These are phyloP conservation scores for Aplodontia rufa DNA, from an alignment of 2,113 vertebrate genomes.

Conservation along the genomic window DNA sequence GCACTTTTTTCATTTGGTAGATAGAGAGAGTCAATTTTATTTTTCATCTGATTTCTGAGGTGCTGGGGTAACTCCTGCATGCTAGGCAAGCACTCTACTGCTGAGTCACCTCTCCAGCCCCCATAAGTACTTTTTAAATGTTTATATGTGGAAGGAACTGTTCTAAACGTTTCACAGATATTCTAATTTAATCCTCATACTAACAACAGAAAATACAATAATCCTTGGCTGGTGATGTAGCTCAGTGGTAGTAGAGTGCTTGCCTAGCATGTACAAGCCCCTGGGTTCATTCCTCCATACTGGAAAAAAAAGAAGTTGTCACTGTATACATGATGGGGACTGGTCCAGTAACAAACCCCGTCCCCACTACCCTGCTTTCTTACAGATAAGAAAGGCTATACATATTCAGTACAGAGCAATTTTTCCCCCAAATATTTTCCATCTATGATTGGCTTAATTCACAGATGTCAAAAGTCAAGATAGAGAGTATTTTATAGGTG, in stretches of 20 bases:
- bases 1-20: too few species aligned
- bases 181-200: constrained; percentile 15
- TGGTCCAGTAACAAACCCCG: too few species aligned
- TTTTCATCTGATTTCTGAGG: too few species aligned
- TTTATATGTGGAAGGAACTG: not conserved
- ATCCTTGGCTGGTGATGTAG: too few species aligned
- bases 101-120: too few species aligned
- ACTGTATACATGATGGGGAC: not conserved
- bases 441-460: not conserved
- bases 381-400: not conserved
- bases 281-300: too few species aligned
- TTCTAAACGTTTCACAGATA: not conserved
- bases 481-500: not conserved
- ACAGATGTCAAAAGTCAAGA: not conserved
- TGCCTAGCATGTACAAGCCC: too few species aligned
- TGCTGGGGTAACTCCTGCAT: too few species aligned
- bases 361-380: too few species aligned
- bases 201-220: not conserved
- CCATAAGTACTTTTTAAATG: not conserved
- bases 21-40: too few species aligned
- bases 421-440: not conserved
- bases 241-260: too few species aligned
- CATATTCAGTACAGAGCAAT: not conserved
- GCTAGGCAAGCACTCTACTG: too few species aligned
- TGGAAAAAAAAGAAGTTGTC: not conserved